phyloP scores from a whole-genome alignment of 2,113 vertebrate species.

The Jacana jacana region DNA sequence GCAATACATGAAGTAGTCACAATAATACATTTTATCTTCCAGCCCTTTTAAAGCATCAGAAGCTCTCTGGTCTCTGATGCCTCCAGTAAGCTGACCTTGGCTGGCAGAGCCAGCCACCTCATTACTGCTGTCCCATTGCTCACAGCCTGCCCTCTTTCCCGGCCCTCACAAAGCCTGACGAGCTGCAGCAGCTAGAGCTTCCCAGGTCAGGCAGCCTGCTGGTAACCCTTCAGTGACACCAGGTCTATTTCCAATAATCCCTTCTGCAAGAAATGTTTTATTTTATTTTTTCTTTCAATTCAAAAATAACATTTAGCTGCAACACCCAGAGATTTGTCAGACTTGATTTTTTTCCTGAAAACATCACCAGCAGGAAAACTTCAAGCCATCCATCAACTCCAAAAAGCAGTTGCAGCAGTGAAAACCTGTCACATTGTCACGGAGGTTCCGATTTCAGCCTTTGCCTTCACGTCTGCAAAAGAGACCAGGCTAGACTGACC shows the following conservation, averaged over 20 bases:
- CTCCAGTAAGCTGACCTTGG: constrained; percentile 37
- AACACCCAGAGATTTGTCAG: not conserved
- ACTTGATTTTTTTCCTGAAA: not conserved
- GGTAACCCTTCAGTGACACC: not conserved
- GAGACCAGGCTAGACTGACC: not conserved
- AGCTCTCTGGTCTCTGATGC: constrained; percentile 4
- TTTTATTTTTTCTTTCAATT: not conserved
- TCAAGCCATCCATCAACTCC: not conserved
- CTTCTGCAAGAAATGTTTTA: not conserved
- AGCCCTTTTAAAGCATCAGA: constrained; percentile 20
- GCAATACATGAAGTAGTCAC: constrained; percentile 17
- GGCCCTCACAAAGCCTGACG: not conserved
- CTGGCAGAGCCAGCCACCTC: not conserved
- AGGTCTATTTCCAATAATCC: not conserved
- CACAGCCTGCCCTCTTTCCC: not conserved
- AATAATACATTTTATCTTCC: constrained; percentile 23
- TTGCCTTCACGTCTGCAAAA: not conserved
- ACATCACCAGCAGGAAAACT: not conserved
- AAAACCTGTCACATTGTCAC: not conserved
- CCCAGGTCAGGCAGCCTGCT: not conserved
- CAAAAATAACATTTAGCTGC: not conserved
- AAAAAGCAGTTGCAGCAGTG: not conserved
- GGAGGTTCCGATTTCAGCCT: not conserved
- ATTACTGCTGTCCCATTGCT: constrained; percentile 34
- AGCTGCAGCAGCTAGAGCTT: not conserved